Evolutionary conservation across 2,888 invertebrate species (phyloP).

Genomic region (Paralinhomoeus sp.): DNA sequence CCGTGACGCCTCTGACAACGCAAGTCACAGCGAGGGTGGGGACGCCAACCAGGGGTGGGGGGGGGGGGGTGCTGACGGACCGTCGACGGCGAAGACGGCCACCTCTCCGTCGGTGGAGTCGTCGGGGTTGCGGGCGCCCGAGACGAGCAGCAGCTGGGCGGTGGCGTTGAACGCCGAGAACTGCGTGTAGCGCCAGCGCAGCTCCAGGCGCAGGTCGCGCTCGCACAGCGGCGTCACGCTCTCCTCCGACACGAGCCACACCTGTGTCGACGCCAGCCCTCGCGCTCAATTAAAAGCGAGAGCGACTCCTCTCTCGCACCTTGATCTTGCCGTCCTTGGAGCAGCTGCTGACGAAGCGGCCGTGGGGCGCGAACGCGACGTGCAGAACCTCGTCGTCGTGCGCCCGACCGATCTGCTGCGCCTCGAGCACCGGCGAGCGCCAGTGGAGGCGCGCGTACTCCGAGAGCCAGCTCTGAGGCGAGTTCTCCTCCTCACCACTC

Average conservation of each 20-base stretch:
- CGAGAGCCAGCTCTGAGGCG: not conserved
- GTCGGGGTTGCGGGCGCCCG: constrained; percentile 41
- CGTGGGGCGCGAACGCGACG: constrained; percentile 61
- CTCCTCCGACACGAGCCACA: not conserved
- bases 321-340: constrained; percentile 46
- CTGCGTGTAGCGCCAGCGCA: constrained; percentile 64
- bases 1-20: constrained; percentile 32
- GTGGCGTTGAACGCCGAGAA: constrained; percentile 60
- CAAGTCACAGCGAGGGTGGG: too few relatives aligned
- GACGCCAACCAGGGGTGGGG: too few relatives aligned
- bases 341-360: constrained; percentile 57
- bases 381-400: constrained; percentile 58
- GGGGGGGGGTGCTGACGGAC: too few relatives aligned
- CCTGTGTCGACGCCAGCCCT: not conserved
- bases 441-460: constrained; percentile 1
- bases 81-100: constrained; percentile 52
- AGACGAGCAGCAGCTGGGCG: constrained; percentile 53
- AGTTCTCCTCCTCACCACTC: not conserved
- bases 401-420: constrained; percentile 34
- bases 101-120: constrained; percentile 51
- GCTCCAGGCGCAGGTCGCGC: constrained; percentile 50
- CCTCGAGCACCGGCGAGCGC: not conserved
- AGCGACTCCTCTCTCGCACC: constrained; percentile 33
- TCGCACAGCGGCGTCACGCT: constrained; percentile 31
- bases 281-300: not conserved